Evolutionary conservation across 2,797 vertebrate genomes (phyloP), one percentile per base, ranked within the genome.

Genomic region (Thripadectes ignobilis): DNA sequence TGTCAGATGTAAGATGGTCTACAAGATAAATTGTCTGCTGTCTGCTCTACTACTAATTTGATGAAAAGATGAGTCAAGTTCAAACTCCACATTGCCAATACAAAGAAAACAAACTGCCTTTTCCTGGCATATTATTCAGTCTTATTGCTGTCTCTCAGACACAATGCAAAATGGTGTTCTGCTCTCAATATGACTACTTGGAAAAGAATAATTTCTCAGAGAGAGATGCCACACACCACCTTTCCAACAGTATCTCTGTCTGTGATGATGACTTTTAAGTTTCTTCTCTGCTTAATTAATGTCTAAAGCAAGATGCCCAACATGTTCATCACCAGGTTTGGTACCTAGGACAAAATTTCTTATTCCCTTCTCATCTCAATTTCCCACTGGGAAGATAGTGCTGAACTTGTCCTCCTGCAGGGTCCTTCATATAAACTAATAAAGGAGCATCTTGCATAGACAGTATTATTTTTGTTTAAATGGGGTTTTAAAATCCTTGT

Each of bases 11-110:
- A 63, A 84, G 79, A 88, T 55, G 32, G 39, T 78, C 69, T 72
- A 52, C 10, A 8, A 84, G 89, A 96, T 69, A 87, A 92, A 85
- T 75, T 65, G 12, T 45, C 52, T 95, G 34, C 81, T 92, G 85
- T 59, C 68, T 95, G 38, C 41, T 84, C 43, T 38, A 39, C 52
- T 68, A 71, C 34, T 86, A 51, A 80, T 85, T 51, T 89, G 81
- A 73, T 65, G 61, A 95, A 85, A 94, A 89, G 75, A 71, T 1
- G 4, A 94, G 65, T 88, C n/a, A 78, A 61, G 48, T 89, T 87
- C 65, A 85, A 83, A 58, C 78, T 82, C 49, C 65, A 0, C 74
- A 22, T 30, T 79, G 45, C 48, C 65, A 83, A 41, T 65, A 69
- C 43, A 77, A 83, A 67, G n/a, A 81, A 81, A 83, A 91, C 12